Conservation (phyloP, 1,140 invertebrate species). For the Contarinia nasturtii region DNA sequence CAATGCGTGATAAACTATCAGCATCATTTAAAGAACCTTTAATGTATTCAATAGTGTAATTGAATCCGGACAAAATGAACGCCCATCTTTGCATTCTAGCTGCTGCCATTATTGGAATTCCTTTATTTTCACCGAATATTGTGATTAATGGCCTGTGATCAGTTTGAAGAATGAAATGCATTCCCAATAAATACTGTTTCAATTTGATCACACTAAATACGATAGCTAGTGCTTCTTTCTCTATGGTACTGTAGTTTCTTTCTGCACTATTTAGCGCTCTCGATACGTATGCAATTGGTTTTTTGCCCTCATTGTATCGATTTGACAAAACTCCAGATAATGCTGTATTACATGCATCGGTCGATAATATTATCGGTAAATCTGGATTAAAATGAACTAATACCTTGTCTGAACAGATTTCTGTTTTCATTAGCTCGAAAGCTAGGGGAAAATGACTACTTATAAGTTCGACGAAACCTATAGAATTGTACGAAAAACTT, state of each 20-base stretch:
- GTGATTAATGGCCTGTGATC: constrained; percentile 28
- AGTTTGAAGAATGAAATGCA: constrained; percentile 25
- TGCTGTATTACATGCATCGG: constrained; percentile 6
- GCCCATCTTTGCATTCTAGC: constrained; percentile 18
- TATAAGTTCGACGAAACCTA: too few relatives aligned
- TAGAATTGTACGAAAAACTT: too few relatives aligned
- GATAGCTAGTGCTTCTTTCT: constrained; percentile 32
- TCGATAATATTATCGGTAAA: constrained; percentile 5
- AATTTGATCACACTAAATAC: constrained; percentile 31
- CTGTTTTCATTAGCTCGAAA: background rate
- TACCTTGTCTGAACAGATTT: constrained; percentile 3
- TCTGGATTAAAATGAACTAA: constrained; percentile 6
- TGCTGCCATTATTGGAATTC: constrained; percentile 15
- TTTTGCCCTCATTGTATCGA: constrained; percentile 10
- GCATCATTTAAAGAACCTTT: constrained; percentile 4
- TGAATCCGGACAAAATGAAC: constrained; percentile 16
- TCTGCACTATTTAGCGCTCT: constrained; percentile 23
- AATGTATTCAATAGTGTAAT: constrained; percentile 18
- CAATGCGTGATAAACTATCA: constrained; percentile 5
- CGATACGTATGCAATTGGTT: constrained; percentile 26
- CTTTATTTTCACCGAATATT: constrained; percentile 22
- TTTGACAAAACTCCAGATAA: constrained; percentile 6
- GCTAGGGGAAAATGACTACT: too few relatives aligned
- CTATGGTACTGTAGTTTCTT: constrained; percentile 27
- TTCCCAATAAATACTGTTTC: constrained; percentile 29